phyloP scores from a whole-genome alignment of 1,140 invertebrate species.

The Caerostris extrusa region DNA sequence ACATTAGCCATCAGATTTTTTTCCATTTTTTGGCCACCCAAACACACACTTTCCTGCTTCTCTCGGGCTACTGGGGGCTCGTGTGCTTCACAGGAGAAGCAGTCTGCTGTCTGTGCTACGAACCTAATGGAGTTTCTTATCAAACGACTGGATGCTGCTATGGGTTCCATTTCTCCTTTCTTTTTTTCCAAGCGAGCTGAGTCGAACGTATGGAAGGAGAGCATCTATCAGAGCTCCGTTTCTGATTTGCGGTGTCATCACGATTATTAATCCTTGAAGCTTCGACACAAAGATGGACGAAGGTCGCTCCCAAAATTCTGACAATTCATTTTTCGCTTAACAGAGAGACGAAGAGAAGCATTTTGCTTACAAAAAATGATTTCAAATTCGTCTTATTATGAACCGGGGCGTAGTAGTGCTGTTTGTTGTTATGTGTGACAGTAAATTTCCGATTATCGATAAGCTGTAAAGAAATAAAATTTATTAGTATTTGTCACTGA shows the following conservation, averaged over 20 bases:
- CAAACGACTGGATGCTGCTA: background rate
- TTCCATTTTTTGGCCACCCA: background rate
- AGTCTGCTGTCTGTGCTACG: background rate
- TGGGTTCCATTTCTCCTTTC: background rate
- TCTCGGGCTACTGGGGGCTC: background rate
- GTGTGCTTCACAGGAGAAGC: background rate
- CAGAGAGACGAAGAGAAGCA: background rate
- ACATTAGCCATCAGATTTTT: background rate
- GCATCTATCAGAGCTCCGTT: background rate
- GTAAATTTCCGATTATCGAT: too few relatives aligned
- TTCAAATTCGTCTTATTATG: too few relatives aligned
- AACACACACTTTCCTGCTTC: background rate
- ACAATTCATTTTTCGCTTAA: background rate
- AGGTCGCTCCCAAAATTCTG: background rate
- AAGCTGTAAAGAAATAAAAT: too few relatives aligned
- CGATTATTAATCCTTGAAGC: conserved; percentile 31
- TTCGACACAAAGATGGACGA: background rate
- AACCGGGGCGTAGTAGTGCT: too few relatives aligned
- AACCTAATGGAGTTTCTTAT: conserved; percentile 33
- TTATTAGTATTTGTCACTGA: too few relatives aligned
- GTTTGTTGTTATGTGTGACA: too few relatives aligned
- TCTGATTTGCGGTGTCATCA: conserved; percentile 28
- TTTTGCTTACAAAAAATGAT: background rate
- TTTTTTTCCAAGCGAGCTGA: background rate
- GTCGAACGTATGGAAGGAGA: background rate